phyloP scores from a whole-genome alignment of 2,113 vertebrate species.

The Brachypodius melanocephalos region DNA sequence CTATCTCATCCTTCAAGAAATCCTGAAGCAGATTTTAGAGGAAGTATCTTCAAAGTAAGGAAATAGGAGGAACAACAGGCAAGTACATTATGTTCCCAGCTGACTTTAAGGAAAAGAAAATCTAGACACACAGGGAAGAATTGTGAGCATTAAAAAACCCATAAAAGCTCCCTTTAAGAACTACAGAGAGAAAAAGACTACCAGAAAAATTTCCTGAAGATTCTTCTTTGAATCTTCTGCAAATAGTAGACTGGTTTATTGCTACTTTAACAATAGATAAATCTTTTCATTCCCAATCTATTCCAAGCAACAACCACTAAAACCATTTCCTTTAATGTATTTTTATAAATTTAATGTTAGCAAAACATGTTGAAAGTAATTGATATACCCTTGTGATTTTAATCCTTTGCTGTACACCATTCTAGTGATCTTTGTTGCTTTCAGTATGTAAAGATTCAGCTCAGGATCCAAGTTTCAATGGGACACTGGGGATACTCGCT shows the following conservation, averaged over 20 bases:
- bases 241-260: background rate
- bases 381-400: background rate
- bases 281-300: background rate
- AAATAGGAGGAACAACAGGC: constrained; percentile 3
- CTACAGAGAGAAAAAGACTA: background rate
- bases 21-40: constrained; percentile 41
- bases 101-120: constrained; percentile 11
- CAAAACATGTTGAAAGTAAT: background rate
- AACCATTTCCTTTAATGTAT: background rate
- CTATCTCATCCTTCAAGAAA: constrained; percentile 62
- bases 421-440: background rate
- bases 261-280: background rate
- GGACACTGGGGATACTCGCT: background rate
- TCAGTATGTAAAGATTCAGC: background rate
- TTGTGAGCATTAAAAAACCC: background rate
- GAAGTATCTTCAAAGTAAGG: constrained; percentile 60
- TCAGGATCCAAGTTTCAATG: background rate
- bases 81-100: constrained; percentile 31
- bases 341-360: background rate
- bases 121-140: background rate
- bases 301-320: background rate
- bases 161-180: background rate
- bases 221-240: background rate
- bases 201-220: background rate
- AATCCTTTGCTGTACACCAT: background rate